These are phyloP conservation scores for Agriopis aurantiaria DNA, from an alignment of 2,888 invertebrate species.

Conservation along the genomic window DNA sequence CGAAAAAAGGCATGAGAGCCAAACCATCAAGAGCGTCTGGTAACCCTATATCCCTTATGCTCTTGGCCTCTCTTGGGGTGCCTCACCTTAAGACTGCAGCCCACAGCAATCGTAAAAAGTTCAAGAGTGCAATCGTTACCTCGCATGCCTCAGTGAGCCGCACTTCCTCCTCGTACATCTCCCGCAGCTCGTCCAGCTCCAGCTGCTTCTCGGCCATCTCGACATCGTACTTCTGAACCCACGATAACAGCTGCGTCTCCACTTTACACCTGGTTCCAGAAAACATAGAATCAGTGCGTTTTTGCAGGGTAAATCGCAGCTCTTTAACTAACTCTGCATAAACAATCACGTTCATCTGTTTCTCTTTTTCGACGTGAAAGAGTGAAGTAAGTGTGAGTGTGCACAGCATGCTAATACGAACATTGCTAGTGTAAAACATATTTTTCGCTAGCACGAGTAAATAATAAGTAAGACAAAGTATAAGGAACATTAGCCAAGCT, in stretches of 20 bases:
- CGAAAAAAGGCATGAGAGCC: too few relatives aligned
- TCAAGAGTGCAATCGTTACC: conserved; percentile 54
- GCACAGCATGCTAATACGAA: too few relatives aligned
- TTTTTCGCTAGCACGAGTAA: too few relatives aligned
- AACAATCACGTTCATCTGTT: not conserved
- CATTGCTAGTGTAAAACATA: too few relatives aligned
- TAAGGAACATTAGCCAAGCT: too few relatives aligned
- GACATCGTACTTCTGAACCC: conserved; percentile 87
- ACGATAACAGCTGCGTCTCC: conserved; percentile 85
- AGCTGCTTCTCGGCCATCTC: conserved; percentile 87
- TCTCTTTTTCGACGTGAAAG: too few relatives aligned
- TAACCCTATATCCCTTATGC: too few relatives aligned
- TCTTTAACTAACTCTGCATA: not conserved
- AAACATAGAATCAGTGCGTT: not conserved
- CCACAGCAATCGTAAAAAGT: not conserved
- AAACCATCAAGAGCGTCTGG: too few relatives aligned
- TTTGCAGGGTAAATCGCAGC: not conserved
- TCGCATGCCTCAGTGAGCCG: conserved; percentile 75
- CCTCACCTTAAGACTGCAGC: not conserved
- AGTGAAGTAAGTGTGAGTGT: too few relatives aligned
- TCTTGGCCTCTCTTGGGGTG: too few relatives aligned
- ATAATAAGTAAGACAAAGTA: too few relatives aligned
- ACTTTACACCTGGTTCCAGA: conserved; percentile 76
- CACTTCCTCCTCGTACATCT: conserved; percentile 81
- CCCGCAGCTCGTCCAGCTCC: conserved; percentile 81